Evolutionary conservation across 2,888 invertebrate genomes (phyloP).

Genomic region (Tuberolachnus salignus): DNA sequence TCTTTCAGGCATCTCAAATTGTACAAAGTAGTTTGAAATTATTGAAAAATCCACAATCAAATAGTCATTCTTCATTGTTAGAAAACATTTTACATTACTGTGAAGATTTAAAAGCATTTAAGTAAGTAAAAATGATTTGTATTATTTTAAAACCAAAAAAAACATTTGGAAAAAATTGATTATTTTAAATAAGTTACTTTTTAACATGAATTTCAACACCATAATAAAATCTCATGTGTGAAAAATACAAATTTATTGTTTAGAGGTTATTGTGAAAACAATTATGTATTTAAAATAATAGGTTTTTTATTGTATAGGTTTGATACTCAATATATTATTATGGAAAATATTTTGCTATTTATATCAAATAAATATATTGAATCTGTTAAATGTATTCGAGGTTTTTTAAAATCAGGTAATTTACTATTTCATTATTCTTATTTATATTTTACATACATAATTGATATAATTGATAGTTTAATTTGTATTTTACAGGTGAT

Average conservation of each 20-base stretch:
- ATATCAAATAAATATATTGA: constrained; percentile 33
- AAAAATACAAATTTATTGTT: too few species aligned
- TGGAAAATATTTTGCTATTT: constrained; percentile 39
- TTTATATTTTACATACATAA: too few species aligned
- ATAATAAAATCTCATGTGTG: too few species aligned
- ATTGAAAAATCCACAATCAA: constrained; percentile 8
- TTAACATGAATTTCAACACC: too few species aligned
- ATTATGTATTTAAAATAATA: too few species aligned
- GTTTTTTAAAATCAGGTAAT: constrained; percentile 39
- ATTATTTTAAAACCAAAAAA: background rate
- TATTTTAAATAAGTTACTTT: too few species aligned
- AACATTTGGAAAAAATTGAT: too few species aligned
- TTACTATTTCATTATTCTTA: background rate
- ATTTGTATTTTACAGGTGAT: constrained; percentile 18
- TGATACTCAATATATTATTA: constrained; percentile 11
- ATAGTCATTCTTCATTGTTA: constrained; percentile 6
- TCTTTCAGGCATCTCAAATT: constrained; percentile 6
- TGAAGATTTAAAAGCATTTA: constrained; percentile 26
- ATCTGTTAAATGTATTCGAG: constrained; percentile 24
- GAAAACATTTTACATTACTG: constrained; percentile 33
- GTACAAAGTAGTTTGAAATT: constrained; percentile 22
- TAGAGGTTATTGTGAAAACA: too few species aligned
- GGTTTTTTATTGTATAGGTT: constrained; percentile 31
- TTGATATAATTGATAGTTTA: too few species aligned
- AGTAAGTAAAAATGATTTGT: constrained; percentile 1